Base-by-base conservation (phyloP, 2,888 invertebrate species). In the Glaucopsyche alexis region DNA sequence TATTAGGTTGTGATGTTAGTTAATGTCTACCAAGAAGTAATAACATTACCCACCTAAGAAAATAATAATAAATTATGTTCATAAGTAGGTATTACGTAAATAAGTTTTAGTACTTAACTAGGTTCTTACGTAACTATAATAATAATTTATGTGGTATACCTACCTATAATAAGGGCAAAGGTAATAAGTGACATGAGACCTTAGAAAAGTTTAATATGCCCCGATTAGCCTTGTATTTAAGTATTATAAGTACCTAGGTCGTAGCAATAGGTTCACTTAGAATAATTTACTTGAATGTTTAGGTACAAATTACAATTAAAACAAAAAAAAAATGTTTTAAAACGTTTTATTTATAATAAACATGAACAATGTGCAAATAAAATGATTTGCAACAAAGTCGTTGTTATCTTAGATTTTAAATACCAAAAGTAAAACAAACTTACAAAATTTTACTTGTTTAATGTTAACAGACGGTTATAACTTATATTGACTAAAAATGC, bases 331-430 rank as follows among this genome's bases (percentile, higher is more conserved):
- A 77, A 66, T 77, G 67, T 81, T 85, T 86, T 85, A 83, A 84
- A 86, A 84, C 81, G 83, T 88, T 84, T 91, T 90, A 90, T 88
- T 90, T 84, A 81, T 86, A 87, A 86, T 91, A 90, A 92, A 91
- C 89, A 87, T 90, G 87, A 90, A 91, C 90, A 88, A 87, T 90
- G 90, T 88, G 91, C 88, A 91, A 90, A 91, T 78, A 77, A 77
- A 74, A 76, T 76, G 74, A 77, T 78, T 78, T 78, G 77, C 77
- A 47, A 67, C 72, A 72, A 42, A 42, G 66, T 66, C 66, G 65
- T 66, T 72, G 50, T 72, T 49, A 72, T 65, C 72, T 72, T 77
- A 76, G 74, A 76, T 77, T 75, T 67, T 81, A 80, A 79, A 81
- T 83, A 82, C 71, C 82, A 81, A 80, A 80, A 83, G 79, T 81